Conservation (phyloP, 1,140 invertebrate genomes). For the Cyclargus thomasi region DNA sequence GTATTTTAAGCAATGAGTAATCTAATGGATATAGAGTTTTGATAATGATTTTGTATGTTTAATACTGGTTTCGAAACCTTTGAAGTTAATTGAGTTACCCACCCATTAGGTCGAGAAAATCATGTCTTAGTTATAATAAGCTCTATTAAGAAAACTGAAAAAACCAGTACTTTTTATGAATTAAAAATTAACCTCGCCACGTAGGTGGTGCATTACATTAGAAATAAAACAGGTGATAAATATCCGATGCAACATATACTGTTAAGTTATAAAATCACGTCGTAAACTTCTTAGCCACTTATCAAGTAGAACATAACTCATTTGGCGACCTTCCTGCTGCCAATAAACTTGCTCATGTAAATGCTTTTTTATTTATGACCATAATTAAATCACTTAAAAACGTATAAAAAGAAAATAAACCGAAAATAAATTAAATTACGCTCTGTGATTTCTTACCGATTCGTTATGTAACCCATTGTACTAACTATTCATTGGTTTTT, state of each 20-base stretch:
- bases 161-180: too few relatives aligned
- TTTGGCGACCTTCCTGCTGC: not conserved
- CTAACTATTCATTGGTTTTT: not conserved
- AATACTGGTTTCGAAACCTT: not conserved
- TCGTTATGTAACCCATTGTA: too few relatives aligned
- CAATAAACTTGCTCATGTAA: conserved; percentile 9
- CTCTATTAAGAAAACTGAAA: too few relatives aligned
- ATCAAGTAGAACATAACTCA: not conserved
- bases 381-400: conserved; percentile 16
- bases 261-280: conserved; percentile 12
- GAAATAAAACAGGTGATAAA: not conserved
- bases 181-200: not conserved
- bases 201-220: not conserved
- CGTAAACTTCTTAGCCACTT: conserved; percentile 6
- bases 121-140: too few relatives aligned
- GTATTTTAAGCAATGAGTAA: conserved; percentile 3
- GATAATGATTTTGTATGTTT: not conserved
- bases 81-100: too few relatives aligned
- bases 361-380: conserved; percentile 15
- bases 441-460: not conserved
- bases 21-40: not conserved
- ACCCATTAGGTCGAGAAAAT: too few relatives aligned
- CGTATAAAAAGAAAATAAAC: conserved; percentile 7
- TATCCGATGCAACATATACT: conserved; percentile 1
- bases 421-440: conserved; percentile 12